Conservation (phyloP, 2,888 invertebrate genomes). For the Macaria notata region DNA sequence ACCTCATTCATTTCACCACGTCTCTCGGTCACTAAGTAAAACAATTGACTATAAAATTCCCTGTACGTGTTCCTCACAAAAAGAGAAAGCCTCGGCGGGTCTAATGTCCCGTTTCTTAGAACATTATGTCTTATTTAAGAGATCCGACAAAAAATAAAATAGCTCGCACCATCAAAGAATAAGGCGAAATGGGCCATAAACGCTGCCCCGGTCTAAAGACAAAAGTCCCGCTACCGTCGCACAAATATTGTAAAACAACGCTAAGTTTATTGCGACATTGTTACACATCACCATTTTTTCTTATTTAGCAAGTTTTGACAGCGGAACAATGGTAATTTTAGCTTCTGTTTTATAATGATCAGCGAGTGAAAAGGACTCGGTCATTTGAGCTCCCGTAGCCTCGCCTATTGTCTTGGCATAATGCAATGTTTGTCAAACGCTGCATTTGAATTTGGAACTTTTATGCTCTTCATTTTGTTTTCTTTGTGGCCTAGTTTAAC, state of each 20-base stretch:
- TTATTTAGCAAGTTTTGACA: conserved; percentile 68
- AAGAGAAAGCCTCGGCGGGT: conserved; percentile 69
- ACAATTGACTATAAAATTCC: conserved; percentile 79
- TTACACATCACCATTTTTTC: conserved; percentile 60
- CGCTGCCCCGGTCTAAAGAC: conserved; percentile 58
- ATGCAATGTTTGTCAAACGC: conserved; percentile 33
- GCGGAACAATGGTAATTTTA: conserved; percentile 63
- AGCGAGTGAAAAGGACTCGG: conserved; percentile 49
- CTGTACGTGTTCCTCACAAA: conserved; percentile 73
- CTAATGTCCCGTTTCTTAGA: conserved; percentile 78
- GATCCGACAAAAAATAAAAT: conserved; percentile 72
- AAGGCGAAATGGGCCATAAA: conserved; percentile 75
- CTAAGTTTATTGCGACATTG: conserved; percentile 74
- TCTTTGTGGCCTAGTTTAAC: conserved; percentile 26
- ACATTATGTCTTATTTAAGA: conserved; percentile 81
- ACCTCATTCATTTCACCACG: conserved; percentile 47
- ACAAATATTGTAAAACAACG: conserved; percentile 71
- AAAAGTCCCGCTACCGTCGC: conserved; percentile 71
- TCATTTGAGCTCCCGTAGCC: conserved; percentile 37
- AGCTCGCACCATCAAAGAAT: conserved; percentile 65
- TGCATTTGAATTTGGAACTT: conserved; percentile 27
- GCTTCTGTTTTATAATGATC: conserved; percentile 70
- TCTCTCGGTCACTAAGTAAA: conserved; percentile 59
- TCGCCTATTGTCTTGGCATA: conserved; percentile 42
- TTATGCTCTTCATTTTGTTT: conserved; percentile 25